Evolutionary conservation across 2,797 vertebrate species (phyloP).

Genomic region (Peromyscus nudipes): DNA sequence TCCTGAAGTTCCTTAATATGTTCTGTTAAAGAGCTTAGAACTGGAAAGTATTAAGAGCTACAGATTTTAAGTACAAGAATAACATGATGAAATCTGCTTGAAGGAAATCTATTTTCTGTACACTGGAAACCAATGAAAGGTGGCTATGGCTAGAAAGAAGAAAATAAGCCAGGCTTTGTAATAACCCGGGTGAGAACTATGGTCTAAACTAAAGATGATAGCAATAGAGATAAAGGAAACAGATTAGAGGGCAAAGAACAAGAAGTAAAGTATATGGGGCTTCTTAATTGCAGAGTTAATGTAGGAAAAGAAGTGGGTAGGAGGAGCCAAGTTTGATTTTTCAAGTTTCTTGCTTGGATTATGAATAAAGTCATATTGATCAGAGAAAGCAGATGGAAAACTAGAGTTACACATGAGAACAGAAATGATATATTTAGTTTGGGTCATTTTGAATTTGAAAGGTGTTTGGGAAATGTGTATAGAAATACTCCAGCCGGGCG

Average conservation of each 20-base stretch:
- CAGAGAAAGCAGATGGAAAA: slow-evolving; percentile 38
- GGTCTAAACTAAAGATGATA: slow-evolving; percentile 12
- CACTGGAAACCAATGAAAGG: slow-evolving; percentile 17
- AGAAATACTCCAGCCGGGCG: not conserved
- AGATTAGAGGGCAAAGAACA: slow-evolving; percentile 26
- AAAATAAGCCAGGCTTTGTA: slow-evolving; percentile 56
- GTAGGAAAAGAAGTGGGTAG: not conserved
- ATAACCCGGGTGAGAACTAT: slow-evolving; percentile 40
- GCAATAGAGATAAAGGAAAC: slow-evolving; percentile 5
- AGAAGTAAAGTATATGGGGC: not conserved
- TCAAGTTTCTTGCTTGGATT: slow-evolving; percentile 56
- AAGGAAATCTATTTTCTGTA: slow-evolving; percentile 38
- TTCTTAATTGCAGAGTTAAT: slow-evolving; percentile 41
- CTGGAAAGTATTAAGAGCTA: slow-evolving; percentile 17
- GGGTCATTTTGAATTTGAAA: slow-evolving; percentile 50
- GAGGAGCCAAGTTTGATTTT: slow-evolving; percentile 42
- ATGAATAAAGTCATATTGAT: slow-evolving; percentile 3
- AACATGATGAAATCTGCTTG: slow-evolving; percentile 18
- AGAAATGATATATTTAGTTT: slow-evolving; percentile 51
- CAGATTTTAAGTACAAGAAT: slow-evolving; percentile 58
- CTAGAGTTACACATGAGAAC: slow-evolving; percentile 17
- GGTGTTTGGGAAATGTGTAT: not conserved
- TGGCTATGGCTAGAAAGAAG: not conserved
- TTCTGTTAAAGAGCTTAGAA: slow-evolving; percentile 53
- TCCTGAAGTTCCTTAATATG: slow-evolving; percentile 33